Evolutionary conservation across 2,797 vertebrate genomes (phyloP), one percentile per base, ranked within the genome.

Genomic region (Stomatorhinus walkeri): DNA sequence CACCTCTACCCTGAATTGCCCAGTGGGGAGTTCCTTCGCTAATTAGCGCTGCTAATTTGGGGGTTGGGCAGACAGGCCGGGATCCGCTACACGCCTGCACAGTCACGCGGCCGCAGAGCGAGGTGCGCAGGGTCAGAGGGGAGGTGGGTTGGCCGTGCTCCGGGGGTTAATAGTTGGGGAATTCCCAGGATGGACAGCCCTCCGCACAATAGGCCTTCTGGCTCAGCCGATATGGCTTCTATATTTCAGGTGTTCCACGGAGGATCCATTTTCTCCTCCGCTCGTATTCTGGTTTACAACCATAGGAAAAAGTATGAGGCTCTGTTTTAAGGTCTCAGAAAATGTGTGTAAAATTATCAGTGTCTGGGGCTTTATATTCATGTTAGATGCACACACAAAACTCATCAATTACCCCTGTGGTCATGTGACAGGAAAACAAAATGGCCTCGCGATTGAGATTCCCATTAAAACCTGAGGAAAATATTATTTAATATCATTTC

Each of bases 1-100:
- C 89, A 22, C 14, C 54, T 85, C 90, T 22, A 88, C 90, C 90
- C 95, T 96, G 97, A 97, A 97, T 92, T 92, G 95, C 93, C 96
- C 94, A 95, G 95, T 88, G 94, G 96, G 96, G 95, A 92, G 93
- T 94, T 92, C 90, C 92, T 91, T 89, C 92, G 91, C 94, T 96
- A 96, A 97, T 96, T 96, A 96, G 94, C 94, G 95, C 96, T 95
- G 95, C 97, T 98, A 98, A 99, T 98, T 98, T 97, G 96, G 94
- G 72, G 72, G 4, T 6, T 6, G 64, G 94, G 92, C 76, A 72
- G 90, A 91, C 87, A 87, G 93, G 92, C 92, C 92, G 93, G 95
- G 95, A 94, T 96, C 96, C 96, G 96, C 95, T 95, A 95, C 96
- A 98, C 97, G 98, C 97, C 97, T 98, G 97, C 97, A 95, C 48